Conservation (phyloP, 2,113 vertebrate genomes). For the Phylloscopus whistleri region DNA sequence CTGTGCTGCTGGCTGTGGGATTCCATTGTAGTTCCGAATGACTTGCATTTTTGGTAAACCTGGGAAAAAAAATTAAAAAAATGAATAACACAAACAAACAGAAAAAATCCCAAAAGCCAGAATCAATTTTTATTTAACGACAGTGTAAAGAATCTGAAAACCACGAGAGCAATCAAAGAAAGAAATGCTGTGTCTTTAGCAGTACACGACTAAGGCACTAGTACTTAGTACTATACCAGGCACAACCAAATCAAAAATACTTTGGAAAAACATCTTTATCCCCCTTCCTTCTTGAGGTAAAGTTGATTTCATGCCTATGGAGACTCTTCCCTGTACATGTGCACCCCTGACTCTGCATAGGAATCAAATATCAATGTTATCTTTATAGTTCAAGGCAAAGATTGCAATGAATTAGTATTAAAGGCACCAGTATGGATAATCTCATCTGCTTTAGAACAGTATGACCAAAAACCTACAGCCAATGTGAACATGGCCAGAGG, state of each 20-base stretch:
- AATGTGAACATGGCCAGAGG: background rate
- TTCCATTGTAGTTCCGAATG: constrained; percentile 84
- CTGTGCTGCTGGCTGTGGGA: constrained; percentile 75
- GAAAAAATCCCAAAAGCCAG: background rate
- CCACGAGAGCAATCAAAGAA: background rate
- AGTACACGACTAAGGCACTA: background rate
- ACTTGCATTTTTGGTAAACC: constrained; percentile 94
- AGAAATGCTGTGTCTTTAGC: background rate
- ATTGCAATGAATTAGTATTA: background rate
- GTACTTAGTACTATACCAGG: background rate
- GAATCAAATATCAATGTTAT: constrained; percentile 27
- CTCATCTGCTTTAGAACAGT: background rate
- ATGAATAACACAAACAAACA: background rate
- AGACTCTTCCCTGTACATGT: background rate
- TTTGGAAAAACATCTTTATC: background rate
- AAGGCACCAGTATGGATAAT: constrained; percentile 23
- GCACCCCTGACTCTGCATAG: background rate
- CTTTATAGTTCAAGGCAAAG: constrained; percentile 38
- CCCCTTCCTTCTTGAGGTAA: background rate
- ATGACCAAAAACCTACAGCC: background rate
- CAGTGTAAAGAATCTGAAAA: background rate
- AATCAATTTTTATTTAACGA: background rate
- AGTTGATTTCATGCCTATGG: background rate
- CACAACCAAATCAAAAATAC: background rate
- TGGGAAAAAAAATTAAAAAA: constrained; percentile 15